Conservation (phyloP, 2,113 vertebrate genomes). For the Mustela nigripes region DNA sequence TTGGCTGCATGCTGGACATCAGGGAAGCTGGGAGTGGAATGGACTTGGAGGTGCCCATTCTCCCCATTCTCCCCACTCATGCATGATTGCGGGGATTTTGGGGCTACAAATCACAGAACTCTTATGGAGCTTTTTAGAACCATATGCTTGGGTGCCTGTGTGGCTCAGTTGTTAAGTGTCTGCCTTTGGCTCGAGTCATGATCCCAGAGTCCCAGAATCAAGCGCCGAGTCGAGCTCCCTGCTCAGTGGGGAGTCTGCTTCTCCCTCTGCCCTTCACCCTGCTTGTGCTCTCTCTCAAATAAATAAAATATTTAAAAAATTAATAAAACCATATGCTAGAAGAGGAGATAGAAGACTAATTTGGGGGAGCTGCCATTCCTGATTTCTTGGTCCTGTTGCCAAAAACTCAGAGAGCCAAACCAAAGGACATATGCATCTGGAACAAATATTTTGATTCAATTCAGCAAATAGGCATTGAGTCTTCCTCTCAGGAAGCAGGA, state of each 20-base stretch:
- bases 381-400: neutral
- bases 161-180: too few species aligned
- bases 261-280: too few species aligned
- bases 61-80: accelerated
- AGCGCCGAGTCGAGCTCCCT: too few species aligned
- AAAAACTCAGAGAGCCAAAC: neutral
- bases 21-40: too few species aligned
- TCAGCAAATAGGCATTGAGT: neutral
- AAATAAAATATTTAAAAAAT: too few species aligned
- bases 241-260: too few species aligned
- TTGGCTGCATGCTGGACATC: accelerated
- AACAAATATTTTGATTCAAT: neutral
- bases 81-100: neutral
- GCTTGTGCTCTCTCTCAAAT: too few species aligned
- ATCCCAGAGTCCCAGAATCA: too few species aligned
- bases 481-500: neutral
- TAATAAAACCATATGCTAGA: neutral
- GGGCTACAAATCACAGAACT: neutral
- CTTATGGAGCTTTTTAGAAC: neutral
- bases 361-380: too few species aligned
- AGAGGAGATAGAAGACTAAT: neutral
- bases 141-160: too few species aligned
- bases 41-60: neutral
- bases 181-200: too few species aligned
- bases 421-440: neutral